phyloP scores from a whole-genome alignment of 2,888 invertebrate species.

The Lasioglossum leucozonium region DNA sequence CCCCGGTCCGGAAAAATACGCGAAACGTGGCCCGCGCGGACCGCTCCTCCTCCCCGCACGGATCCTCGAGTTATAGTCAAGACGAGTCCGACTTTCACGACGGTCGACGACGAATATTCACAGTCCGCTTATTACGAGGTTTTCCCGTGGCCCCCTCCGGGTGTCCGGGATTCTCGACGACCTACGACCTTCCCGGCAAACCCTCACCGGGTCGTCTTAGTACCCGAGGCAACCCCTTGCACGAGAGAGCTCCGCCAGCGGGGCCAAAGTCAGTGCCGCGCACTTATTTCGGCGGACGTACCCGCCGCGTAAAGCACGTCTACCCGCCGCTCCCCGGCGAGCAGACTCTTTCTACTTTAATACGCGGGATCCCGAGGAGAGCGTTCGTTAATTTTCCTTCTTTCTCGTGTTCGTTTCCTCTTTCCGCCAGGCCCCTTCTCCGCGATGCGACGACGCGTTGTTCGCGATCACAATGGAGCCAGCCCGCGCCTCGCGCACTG shows the following conservation, averaged over 20 bases:
- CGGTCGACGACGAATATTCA: constrained; percentile 55
- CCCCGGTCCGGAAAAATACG: constrained; percentile 38
- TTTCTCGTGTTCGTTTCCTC: constrained; percentile 41
- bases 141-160: constrained; percentile 27
- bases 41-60: constrained; percentile 35
- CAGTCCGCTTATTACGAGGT: constrained; percentile 61
- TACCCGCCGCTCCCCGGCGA: constrained; percentile 18
- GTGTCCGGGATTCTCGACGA: constrained; percentile 34
- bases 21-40: constrained; percentile 36
- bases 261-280: constrained; percentile 21
- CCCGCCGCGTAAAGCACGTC: constrained; percentile 63
- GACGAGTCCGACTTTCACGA: constrained; percentile 45
- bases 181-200: constrained; percentile 20
- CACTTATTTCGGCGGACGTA: constrained; percentile 74
- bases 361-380: constrained; percentile 38
- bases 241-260: constrained; percentile 9
- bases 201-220: constrained; percentile 6
- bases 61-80: constrained; percentile 46
- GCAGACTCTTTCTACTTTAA: constrained; percentile 60
- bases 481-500: not conserved
- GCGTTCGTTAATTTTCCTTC: constrained; percentile 66
- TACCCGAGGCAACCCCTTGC: constrained; percentile 24
- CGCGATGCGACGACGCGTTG: constrained; percentile 1
- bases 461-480: not conserved
- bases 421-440: constrained; percentile 25